A percentile compares a stretch with the other conserved stretches of the same genome.
Evolutionary conservation across 2,888 invertebrate species (phyloP).

Genomic region (Morpho deidamia): DNA sequence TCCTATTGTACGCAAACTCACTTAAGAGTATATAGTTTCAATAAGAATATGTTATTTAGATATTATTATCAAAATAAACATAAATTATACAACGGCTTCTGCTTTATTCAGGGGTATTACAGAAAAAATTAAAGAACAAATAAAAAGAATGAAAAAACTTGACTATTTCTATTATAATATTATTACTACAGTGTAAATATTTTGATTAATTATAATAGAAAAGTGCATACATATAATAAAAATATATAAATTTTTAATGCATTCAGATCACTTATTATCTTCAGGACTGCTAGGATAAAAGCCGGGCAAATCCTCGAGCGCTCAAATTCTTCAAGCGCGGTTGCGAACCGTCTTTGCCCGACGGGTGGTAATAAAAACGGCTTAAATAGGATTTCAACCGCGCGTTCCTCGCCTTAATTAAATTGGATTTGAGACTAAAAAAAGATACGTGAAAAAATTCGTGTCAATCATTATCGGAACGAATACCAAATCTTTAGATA

Average conservation of each 20-base stretch:
- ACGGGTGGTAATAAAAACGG: constrained; percentile 77
- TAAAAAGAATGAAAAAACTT: too few species aligned
- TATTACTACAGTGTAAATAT: background rate
- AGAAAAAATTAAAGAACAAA: too few species aligned
- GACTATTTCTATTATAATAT: too few species aligned
- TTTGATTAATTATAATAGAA: background rate
- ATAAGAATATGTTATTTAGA: too few species aligned
- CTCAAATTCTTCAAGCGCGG: constrained; percentile 70
- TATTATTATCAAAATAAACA: too few species aligned
- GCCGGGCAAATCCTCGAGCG: constrained; percentile 65
- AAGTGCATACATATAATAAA: background rate
- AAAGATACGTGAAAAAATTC: constrained; percentile 75
- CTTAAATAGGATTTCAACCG: constrained; percentile 78
- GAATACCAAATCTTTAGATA: constrained; percentile 40
- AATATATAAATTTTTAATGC: constrained; percentile 54
- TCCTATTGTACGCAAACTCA: too few species aligned
- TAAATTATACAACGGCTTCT: too few species aligned
- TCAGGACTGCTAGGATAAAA: constrained; percentile 62
- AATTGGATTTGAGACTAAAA: constrained; percentile 77
- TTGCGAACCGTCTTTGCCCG: constrained; percentile 73
- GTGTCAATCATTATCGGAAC: constrained; percentile 71
- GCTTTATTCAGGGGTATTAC: too few species aligned
- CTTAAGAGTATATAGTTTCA: too few species aligned
- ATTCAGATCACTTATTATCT: constrained; percentile 62
- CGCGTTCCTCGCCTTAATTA: constrained; percentile 77